Evolutionary conservation across 2,888 invertebrate species (phyloP), one percentile per base, ranked within the genome.

Genomic region (Sarcophaga subvicina): DNA sequence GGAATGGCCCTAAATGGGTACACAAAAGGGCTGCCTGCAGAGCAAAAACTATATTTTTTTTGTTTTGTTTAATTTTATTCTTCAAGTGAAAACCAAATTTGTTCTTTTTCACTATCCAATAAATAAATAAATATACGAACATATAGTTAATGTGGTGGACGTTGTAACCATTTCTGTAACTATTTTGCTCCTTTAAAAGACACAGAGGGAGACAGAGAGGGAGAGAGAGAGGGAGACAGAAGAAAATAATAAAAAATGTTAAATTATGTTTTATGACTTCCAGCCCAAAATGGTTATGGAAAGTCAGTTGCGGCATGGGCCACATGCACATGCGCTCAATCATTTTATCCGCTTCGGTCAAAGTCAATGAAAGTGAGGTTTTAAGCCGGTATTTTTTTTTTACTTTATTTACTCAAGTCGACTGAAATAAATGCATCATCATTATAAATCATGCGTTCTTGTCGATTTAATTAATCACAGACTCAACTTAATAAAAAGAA

Each of bases 371-470:
- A 78, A 78, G 75, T 75, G 69, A 73, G 59, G 77, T 73, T 71
- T 73, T 75, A 76, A 83, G 86, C 86, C 78, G 81, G 84, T 71
- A 81, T 84, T 87, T 87, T 83, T 66, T 76, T 83, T 87, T 87
- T 81, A 70, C 67, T 83, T 87, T 87, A 84, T 81, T 83, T 77
- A 66, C 81, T 71, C 75, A 82, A 83, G 67, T 67, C 66, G 62
- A 45, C 73, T 78, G 75, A 92, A 91, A 91, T 92, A 92, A 92
- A 92, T 92, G 92, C 92, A 90, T 92, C 92, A 91, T 91, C 92
- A 91, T 91, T 91, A 92, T 92, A 92, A 92, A 91, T 92, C 91
- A 92, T 92, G 91, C 89, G 89, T 90, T 83, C 88, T 90, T 82
- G 83, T 83, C 83, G 80, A 47, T 88, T 88, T 88, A 88, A 88